Evolutionary conservation across 2,797 vertebrate species (phyloP), one percentile per base, ranked within the genome.

Genomic region (Malurus splendens): DNA sequence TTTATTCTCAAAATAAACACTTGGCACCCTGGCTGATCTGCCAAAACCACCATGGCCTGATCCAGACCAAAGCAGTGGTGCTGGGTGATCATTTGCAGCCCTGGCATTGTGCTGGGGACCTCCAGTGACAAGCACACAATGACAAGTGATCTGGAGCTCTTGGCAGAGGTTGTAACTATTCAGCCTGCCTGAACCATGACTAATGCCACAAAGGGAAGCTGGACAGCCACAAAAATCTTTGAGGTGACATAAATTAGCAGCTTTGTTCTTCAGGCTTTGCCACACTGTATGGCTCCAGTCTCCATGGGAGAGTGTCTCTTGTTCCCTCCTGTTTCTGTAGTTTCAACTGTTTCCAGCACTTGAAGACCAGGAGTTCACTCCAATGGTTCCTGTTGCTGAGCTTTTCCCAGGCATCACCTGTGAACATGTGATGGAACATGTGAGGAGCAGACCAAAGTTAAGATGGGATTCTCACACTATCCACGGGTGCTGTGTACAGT

Each of bases 401-500:
- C 9, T 38, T 81, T 90, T 27, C 24, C 24, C 23, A 54, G 47
- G 17, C 32, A 76, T 25, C 13, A 14, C 13, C 39, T 33, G n/a
- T 0, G 5, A 60, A 54, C 18, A 9, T 5, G 10, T 32, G 25
- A 85, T 39, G 20, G 3, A 67, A 51, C 9, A 8, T 1, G 17
- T 36, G 30, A 87, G 68, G 38, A 88, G 32, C n/a, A 57, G 32
- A 47, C 7, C 19, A 27, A 71, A 60, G 13, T 15, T 65, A 30
- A 47, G 25, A 27, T 5, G 28, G 68, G 48, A 45, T 52, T 52
- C 11, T 82, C 48, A 66, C 4, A 4, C 41, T 45, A 27, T 56
- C 17, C 27, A 7, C 12, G 19, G 22, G 16, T 1, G 1, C 38
- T 45, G 22, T 5, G 0, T 10, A 82, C 1, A 0, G 10, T 79